A percentile compares a stretch with the other conserved stretches of the same genome.
These are phyloP conservation scores for Campylomormyrus numenius DNA, from an alignment of 2,113 vertebrate genomes.

Conservation along the genomic window DNA sequence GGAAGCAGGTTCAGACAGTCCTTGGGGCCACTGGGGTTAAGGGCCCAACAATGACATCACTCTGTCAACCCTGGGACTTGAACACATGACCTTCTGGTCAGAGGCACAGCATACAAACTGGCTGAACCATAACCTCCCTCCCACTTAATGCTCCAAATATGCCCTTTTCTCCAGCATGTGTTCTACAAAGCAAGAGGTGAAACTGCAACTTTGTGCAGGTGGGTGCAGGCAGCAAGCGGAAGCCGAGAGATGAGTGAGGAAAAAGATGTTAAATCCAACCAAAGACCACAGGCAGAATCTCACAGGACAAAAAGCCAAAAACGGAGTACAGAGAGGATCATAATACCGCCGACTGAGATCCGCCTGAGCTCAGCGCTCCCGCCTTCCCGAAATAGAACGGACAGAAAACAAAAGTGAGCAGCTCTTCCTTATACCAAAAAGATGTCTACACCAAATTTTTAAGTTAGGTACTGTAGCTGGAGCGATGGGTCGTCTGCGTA, in stretches of 20 bases:
- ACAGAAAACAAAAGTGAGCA: not conserved
- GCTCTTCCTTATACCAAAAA: not conserved
- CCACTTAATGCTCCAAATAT: not conserved
- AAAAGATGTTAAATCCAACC: not conserved
- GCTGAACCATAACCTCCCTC: not conserved
- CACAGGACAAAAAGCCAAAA: not conserved
- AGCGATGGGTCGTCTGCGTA: not conserved
- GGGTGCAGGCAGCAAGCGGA: not conserved
- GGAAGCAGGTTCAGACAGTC: not conserved
- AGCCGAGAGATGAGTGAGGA: not conserved
- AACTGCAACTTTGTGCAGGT: not conserved
- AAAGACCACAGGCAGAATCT: not conserved
- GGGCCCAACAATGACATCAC: not conserved
- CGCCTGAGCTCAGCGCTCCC: not conserved
- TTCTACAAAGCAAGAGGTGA: not conserved
- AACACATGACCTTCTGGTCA: not conserved
- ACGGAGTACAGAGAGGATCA: not conserved
- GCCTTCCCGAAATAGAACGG: not conserved
- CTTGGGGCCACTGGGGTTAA: not conserved
- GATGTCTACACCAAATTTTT: not conserved
- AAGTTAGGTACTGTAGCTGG: not conserved
- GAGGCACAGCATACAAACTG: not conserved
- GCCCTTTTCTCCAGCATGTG: not conserved
- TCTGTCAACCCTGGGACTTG: not conserved
- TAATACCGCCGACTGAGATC: not conserved